These are phyloP conservation scores for Caradrina clavipalpis DNA, from an alignment of 2,888 invertebrate species.

Conservation along the genomic window DNA sequence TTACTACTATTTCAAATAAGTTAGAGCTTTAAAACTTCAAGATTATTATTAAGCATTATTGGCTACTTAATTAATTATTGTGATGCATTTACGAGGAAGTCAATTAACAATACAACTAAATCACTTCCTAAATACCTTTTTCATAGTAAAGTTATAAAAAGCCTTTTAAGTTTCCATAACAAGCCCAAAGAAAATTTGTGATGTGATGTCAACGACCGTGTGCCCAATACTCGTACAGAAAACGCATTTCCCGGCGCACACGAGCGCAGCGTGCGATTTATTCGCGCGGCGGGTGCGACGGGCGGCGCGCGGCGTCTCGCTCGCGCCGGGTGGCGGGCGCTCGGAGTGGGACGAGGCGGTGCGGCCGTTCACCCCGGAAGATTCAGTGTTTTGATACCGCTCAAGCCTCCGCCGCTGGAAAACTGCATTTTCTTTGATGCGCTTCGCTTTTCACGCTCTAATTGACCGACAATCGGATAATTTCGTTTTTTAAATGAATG, in stretches of 20 bases:
- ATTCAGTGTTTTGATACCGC: constrained; percentile 91
- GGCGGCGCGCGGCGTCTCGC: constrained; percentile 74
- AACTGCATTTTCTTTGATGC: constrained; percentile 90
- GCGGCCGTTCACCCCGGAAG: constrained; percentile 90
- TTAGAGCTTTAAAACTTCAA: too few species aligned
- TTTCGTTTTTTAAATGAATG: constrained; percentile 71
- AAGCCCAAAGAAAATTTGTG: constrained; percentile 79
- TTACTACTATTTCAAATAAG: too few species aligned
- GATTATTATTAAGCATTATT: too few species aligned
- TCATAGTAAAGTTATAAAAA: constrained; percentile 35
- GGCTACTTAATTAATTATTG: constrained; percentile 3
- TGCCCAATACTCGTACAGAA: constrained; percentile 88
- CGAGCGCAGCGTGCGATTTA: constrained; percentile 83
- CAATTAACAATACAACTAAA: constrained; percentile 18
- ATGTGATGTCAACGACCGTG: constrained; percentile 87
- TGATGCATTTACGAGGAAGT: constrained; percentile 7
- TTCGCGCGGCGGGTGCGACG: constrained; percentile 78
- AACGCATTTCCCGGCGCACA: constrained; percentile 89
- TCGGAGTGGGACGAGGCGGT: constrained; percentile 79
- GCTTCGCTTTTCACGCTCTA: constrained; percentile 89
- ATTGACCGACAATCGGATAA: constrained; percentile 80
- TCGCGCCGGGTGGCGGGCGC: constrained; percentile 77
- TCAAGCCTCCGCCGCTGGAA: constrained; percentile 87
- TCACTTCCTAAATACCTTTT: constrained; percentile 14
- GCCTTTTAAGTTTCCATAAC: constrained; percentile 44